Evolutionary conservation across 2,888 invertebrate species (phyloP).

Genomic region (Drosophila basisetae): DNA sequence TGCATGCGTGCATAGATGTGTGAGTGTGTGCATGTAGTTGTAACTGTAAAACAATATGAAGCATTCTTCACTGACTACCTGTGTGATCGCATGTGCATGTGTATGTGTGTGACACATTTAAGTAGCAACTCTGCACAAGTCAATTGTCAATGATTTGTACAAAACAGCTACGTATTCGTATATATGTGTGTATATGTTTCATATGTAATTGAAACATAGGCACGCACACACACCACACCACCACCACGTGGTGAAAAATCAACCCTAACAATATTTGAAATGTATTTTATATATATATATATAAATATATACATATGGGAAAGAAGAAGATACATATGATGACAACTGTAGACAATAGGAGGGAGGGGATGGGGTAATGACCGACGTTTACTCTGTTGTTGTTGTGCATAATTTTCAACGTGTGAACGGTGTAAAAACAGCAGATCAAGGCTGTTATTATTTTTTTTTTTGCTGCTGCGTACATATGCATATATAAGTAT

Average conservation of each 20-base stretch:
- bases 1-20: not conserved
- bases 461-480: conserved; percentile 8
- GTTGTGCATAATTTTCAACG: conserved; percentile 45
- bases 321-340: conserved; percentile 22
- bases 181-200: not conserved
- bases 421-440: conserved; percentile 42
- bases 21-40: not conserved
- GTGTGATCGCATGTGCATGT: conserved; percentile 26
- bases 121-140: conserved; percentile 34
- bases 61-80: conserved; percentile 38
- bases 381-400: conserved; percentile 10
- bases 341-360: conserved; percentile 7
- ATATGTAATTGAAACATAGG: conserved; percentile 34
- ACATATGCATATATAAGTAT: conserved; percentile 12
- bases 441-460: conserved; percentile 58
- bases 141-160: conserved; percentile 45
- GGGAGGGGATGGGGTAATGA: not conserved
- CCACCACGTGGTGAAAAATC: conserved; percentile 80
- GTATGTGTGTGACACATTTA: conserved; percentile 34
- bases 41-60: conserved; percentile 25
- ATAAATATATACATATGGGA: conserved; percentile 14
- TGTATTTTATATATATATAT: conserved; percentile 25
- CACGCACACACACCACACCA: conserved; percentile 40
- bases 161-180: conserved; percentile 20
- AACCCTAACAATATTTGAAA: conserved; percentile 74